Percentiles rank a stretch among this genome's conserved stretches.
Conservation (phyloP, 2,888 invertebrate genomes). For the Agrilus cyanescens region DNA sequence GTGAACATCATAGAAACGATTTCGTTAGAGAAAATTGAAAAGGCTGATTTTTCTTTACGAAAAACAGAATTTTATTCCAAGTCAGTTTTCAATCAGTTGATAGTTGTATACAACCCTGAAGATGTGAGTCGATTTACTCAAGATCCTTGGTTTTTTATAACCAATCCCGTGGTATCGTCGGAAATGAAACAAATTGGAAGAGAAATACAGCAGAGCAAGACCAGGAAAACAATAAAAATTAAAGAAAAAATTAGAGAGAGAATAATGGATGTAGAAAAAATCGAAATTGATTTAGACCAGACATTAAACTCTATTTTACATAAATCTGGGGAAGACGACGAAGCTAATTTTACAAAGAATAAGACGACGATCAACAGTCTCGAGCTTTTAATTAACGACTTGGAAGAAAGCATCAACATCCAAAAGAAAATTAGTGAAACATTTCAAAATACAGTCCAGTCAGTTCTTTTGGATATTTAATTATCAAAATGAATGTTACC, state of each 20-base stretch:
- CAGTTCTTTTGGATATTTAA: conserved; percentile 2
- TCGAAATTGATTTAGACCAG: conserved; percentile 16
- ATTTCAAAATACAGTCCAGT: conserved; percentile 19
- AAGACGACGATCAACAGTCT: conserved; percentile 22
- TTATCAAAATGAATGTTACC: too few relatives aligned
- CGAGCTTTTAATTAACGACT: conserved; percentile 25
- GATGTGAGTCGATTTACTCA: conserved; percentile 41
- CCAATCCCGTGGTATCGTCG: conserved; percentile 35
- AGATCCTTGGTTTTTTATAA: conserved; percentile 47
- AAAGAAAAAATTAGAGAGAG: conserved; percentile 5
- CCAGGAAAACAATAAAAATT: conserved; percentile 8
- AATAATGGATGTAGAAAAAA: conserved; percentile 6
- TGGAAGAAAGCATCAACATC: conserved; percentile 29
- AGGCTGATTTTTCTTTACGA: conserved; percentile 29
- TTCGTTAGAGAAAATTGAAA: conserved; percentile 42
- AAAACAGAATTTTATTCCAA: conserved; percentile 21
- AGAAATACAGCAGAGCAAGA: conserved; percentile 5
- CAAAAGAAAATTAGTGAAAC: conserved; percentile 24
- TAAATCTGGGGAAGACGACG: conserved; percentile 7
- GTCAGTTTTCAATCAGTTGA: conserved; percentile 24
- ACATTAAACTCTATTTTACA: conserved; percentile 9
- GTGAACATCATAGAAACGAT: conserved; percentile 43
- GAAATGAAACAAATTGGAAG: conserved; percentile 21
- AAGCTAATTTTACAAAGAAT: conserved; percentile 6
- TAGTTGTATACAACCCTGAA: conserved; percentile 46